Evolutionary conservation across 1,140 invertebrate genomes (phyloP), one percentile per base, ranked within the genome.

Genomic region (Drosophila quadrilineata): DNA sequence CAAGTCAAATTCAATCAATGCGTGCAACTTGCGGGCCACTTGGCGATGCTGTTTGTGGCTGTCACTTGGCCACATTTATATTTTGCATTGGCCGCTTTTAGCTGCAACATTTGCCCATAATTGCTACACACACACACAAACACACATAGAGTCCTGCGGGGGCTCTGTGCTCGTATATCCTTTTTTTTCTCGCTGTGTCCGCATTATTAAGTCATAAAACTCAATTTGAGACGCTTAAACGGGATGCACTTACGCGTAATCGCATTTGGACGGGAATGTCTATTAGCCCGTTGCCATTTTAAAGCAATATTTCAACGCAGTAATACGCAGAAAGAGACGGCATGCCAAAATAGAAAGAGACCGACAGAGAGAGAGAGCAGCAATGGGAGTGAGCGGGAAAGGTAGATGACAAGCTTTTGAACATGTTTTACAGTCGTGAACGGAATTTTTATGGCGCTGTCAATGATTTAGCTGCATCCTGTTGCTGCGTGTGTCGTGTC

Each of bases 171-270:
- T n/a, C n/a, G 43, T 26, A 33, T 6, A 41, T 36, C 8, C 9
- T 16, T 19, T 10, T 14, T 6, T 14, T 10, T 4, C 21, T 26
- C 6, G 28, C 28, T 22, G 33, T 28, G 45, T 54, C 3, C 40
- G 19, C 43, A 71, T 79, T 85, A 79, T 79, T 71, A 65, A 85
- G 79, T 56, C 74, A 85, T 84, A 79, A 85, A 84, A 85, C 71
- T 64, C 74, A 74, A 85, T 77, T 85, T 77, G 63, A 85, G 64
- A 66, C 36, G 53, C 49, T 79, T 85, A 35, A 77, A 54, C 40
- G 53, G 70, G 70, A 79, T 79, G 74, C 70, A 84, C 66, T 79
- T 85, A 66, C 64, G 60, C 45, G 53, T 46, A 67, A 74, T 71
- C 65, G 54, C 40, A 62, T 49, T 69, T 26, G 59, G 41, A 63